Percentiles rank a stretch among this genome's conserved stretches.
phyloP scores from a whole-genome alignment of 2,888 invertebrate genomes.

The Cheilosia grossa region DNA sequence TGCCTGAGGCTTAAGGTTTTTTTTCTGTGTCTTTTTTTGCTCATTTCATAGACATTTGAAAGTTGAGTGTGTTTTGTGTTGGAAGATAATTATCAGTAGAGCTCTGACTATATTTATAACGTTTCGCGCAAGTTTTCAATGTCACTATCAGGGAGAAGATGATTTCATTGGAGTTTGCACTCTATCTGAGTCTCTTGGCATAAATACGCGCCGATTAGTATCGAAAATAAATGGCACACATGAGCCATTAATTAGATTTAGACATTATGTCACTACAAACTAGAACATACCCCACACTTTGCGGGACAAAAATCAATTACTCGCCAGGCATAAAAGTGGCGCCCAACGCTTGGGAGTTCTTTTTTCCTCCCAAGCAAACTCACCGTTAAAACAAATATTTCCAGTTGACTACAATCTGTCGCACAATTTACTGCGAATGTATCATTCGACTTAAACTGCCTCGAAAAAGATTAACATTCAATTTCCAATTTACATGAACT shows the following conservation, averaged over 20 bases:
- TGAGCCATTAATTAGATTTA: constrained; percentile 29
- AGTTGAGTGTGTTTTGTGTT: constrained; percentile 46
- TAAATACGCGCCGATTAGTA: background rate
- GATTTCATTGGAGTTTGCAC: background rate
- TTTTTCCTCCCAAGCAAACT: constrained; percentile 32
- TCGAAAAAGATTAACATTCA: constrained; percentile 60
- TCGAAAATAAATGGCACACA: background rate
- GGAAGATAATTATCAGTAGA: constrained; percentile 61
- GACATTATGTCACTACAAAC: constrained; percentile 32
- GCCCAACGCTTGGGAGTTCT: constrained; percentile 27
- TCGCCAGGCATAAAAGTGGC: constrained; percentile 49
- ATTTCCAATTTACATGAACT: constrained; percentile 67
- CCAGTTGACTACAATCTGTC: constrained; percentile 38
- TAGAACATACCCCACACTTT: constrained; percentile 27
- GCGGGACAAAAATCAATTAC: constrained; percentile 26
- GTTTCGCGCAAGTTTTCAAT: constrained; percentile 69
- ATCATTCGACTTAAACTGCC: constrained; percentile 25
- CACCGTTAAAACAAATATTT: constrained; percentile 15
- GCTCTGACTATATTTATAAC: constrained; percentile 59
- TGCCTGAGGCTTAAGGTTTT: constrained; percentile 47
- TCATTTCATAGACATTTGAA: constrained; percentile 21
- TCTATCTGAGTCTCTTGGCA: background rate
- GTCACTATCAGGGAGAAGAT: constrained; percentile 43
- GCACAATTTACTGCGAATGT: constrained; percentile 39
- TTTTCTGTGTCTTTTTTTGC: background rate